phyloP scores from a whole-genome alignment of 1,140 invertebrate species.

The Harlomillsia oculata region DNA sequence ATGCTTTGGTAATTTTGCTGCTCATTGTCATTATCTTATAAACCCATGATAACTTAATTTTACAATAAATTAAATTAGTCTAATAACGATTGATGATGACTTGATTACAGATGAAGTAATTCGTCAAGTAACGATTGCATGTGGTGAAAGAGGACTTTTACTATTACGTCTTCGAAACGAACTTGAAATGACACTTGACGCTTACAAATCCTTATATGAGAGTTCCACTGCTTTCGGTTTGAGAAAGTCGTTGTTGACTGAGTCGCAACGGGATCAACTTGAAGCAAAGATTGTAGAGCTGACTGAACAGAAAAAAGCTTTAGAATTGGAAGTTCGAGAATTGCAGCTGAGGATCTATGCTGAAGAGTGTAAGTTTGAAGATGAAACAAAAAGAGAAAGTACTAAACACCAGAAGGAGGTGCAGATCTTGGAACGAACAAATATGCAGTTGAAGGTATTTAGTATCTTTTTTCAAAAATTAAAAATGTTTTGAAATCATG shows the following conservation, averaged over 20 bases:
- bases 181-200: background rate
- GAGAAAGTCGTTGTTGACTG: constrained; percentile 75
- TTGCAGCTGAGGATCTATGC: constrained; percentile 74
- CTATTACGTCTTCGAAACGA: background rate
- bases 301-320: constrained; percentile 56
- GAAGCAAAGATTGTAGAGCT: constrained; percentile 52
- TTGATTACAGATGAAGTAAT: constrained; percentile 7
- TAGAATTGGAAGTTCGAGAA: constrained; percentile 70
- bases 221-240: constrained; percentile 96
- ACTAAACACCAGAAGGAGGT: constrained; percentile 86
- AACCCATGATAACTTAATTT: too few relatives aligned
- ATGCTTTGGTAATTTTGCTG: constrained; percentile 2
- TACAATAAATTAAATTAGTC: too few relatives aligned
- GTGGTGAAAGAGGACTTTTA: constrained; percentile 5
- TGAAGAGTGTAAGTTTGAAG: constrained; percentile 69
- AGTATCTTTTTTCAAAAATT: too few relatives aligned
- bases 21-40: too few relatives aligned
- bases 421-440: constrained; percentile 81
- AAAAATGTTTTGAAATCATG: too few relatives aligned
- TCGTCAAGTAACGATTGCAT: constrained; percentile 1
- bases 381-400: constrained; percentile 72
- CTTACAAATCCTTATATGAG: constrained; percentile 85
- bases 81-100: too few relatives aligned
- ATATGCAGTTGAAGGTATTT: constrained; percentile 76
- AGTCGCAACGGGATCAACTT: constrained; percentile 61